Conservation (phyloP, 2,888 invertebrate genomes). For the Harpagoxenus sublaevis region DNA sequence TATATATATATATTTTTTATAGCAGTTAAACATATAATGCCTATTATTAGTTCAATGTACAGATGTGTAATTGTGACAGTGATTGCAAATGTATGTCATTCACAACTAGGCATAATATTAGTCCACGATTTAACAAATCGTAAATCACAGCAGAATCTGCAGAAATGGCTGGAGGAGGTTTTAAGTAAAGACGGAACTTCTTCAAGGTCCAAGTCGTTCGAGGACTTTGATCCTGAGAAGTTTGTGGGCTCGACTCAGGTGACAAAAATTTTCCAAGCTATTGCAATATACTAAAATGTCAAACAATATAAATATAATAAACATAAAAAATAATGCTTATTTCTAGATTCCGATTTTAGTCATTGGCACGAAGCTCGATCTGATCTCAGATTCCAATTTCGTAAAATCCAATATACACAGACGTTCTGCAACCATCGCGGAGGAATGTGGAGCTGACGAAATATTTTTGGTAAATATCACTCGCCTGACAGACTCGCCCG, state of each 20-base stretch:
- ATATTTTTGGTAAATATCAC: slow-evolving; percentile 90
- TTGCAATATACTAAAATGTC: background rate
- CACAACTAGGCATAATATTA: slow-evolving; percentile 92
- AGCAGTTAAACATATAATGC: background rate
- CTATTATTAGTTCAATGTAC: background rate
- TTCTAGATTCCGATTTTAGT: slow-evolving; percentile 96
- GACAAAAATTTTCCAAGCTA: slow-evolving; percentile 1
- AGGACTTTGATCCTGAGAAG: slow-evolving; percentile 94
- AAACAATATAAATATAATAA: background rate
- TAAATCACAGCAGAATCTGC: slow-evolving; percentile 97
- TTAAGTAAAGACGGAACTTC: slow-evolving; percentile 90
- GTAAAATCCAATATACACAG: slow-evolving; percentile 89
- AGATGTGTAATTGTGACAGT: background rate
- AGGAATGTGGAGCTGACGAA: slow-evolving; percentile 97
- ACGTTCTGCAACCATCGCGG: slow-evolving; percentile 91
- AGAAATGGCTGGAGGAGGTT: slow-evolving; percentile 97
- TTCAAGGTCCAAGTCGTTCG: slow-evolving; percentile 86
- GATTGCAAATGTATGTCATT: slow-evolving; percentile 36
- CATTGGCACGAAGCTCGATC: slow-evolving; percentile 97
- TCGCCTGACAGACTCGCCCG: background rate
- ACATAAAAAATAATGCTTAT: slow-evolving; percentile 21
- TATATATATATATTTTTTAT: background rate
- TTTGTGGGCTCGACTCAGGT: slow-evolving; percentile 94
- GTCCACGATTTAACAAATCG: slow-evolving; percentile 99
- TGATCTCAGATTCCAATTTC: slow-evolving; percentile 89